Conservation (phyloP, 2,888 invertebrate genomes). For the Dolomedes plantarius region DNA sequence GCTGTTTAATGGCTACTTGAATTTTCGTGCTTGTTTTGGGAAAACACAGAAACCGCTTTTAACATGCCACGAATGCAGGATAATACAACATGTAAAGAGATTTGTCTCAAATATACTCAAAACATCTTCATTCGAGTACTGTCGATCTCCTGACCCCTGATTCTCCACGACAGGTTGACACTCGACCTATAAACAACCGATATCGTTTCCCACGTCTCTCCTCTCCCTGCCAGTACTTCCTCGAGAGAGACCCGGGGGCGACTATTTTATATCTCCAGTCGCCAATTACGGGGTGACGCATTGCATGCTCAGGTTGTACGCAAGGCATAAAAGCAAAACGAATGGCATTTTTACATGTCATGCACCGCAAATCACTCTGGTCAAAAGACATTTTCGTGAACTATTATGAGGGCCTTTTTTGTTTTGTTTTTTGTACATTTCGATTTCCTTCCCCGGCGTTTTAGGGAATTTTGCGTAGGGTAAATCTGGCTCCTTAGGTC, state of each 20-base stretch:
- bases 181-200: not conserved
- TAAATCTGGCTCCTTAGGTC: not conserved
- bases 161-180: constrained; percentile 8
- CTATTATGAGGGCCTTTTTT: not conserved
- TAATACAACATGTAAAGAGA: too few species aligned
- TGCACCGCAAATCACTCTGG: constrained; percentile 39
- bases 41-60: too few species aligned
- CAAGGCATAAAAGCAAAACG: constrained; percentile 55
- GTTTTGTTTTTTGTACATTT: not conserved
- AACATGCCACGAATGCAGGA: too few species aligned
- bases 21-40: too few species aligned
- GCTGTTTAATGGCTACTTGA: too few species aligned
- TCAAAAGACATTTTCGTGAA: not conserved
- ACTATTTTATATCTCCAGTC: constrained; percentile 55
- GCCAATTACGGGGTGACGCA: constrained; percentile 65
- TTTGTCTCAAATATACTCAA: too few species aligned
- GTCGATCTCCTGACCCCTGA: not conserved
- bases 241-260: constrained; percentile 24
- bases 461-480: not conserved
- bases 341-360: constrained; percentile 57
- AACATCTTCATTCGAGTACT: too few species aligned
- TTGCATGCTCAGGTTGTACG: constrained; percentile 52
- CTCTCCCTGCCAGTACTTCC: not conserved
- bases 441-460: not conserved
- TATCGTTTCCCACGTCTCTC: not conserved